Evolutionary conservation across 2,113 vertebrate genomes (phyloP).

Genomic region (Crotophaga sulcirostris): DNA sequence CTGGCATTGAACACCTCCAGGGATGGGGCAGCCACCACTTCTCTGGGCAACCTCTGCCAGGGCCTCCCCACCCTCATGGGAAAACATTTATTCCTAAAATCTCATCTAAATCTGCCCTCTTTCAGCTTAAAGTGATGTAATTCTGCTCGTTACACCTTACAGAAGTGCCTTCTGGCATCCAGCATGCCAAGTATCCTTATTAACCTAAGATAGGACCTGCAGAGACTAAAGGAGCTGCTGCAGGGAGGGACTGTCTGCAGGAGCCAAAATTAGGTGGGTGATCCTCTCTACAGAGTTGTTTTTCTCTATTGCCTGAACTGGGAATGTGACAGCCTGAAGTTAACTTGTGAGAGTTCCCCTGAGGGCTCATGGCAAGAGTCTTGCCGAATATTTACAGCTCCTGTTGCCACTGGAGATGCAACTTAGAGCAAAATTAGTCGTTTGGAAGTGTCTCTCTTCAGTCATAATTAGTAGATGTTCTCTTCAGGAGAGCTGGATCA

Average conservation of each 20-base stretch:
- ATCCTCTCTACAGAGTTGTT: neutral
- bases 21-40: too few species aligned
- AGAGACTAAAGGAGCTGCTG: neutral
- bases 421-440: conserved; percentile 4
- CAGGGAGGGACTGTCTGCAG: neutral
- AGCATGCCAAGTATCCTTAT: neutral
- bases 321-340: neutral
- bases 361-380: neutral
- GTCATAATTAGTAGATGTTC: conserved; percentile 1
- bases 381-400: neutral
- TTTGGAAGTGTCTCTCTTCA: conserved; percentile 35
- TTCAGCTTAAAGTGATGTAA: neutral
- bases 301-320: neutral
- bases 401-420: conserved; percentile 43
- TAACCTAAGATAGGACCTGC: neutral
- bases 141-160: neutral
- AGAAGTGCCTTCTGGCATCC: neutral
- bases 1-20: too few species aligned
- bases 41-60: too few species aligned
- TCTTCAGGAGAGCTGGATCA: conserved; percentile 35
- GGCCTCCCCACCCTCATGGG: too few species aligned
- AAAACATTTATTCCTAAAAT: too few species aligned
- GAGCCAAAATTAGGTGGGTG: neutral
- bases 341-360: neutral
- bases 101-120: too few species aligned